phyloP scores from a whole-genome alignment of 2,888 invertebrate genomes.

The Drosophila mulleri region DNA sequence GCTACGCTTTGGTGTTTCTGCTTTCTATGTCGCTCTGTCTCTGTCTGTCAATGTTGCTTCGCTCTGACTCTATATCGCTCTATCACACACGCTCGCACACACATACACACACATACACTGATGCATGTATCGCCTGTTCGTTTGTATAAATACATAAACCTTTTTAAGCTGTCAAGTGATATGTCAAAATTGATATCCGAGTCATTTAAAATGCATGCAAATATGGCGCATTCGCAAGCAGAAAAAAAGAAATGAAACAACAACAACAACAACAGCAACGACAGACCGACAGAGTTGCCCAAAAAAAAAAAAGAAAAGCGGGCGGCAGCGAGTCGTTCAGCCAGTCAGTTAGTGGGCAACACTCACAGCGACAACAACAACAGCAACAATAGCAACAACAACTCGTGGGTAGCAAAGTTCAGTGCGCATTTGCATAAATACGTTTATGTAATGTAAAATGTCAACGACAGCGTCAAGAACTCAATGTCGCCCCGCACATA shows the following conservation, averaged over 20 bases:
- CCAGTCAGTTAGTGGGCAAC: constrained; percentile 57
- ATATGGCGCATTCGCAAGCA: constrained; percentile 66
- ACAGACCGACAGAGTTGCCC: not conserved
- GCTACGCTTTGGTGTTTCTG: not conserved
- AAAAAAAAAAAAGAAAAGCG: constrained; percentile 27
- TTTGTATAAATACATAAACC: constrained; percentile 80
- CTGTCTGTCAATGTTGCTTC: not conserved
- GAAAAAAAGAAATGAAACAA: constrained; percentile 34
- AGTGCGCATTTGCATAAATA: constrained; percentile 77
- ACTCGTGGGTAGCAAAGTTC: constrained; percentile 64
- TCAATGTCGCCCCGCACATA: constrained; percentile 20
- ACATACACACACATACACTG: constrained; percentile 2
- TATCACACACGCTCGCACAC: constrained; percentile 7
- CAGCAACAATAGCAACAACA: constrained; percentile 15
- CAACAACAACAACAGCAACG: constrained; percentile 6
- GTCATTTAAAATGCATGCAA: constrained; percentile 82
- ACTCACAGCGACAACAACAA: constrained; percentile 25
- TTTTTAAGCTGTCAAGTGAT: constrained; percentile 82
- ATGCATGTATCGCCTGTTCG: constrained; percentile 46
- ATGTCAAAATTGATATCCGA: constrained; percentile 82
- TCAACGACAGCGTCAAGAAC: constrained; percentile 75
- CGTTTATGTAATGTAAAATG: constrained; percentile 78
- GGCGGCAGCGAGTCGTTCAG: constrained; percentile 5
- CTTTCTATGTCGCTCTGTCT: not conserved
- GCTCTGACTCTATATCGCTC: constrained; percentile 17